These are phyloP conservation scores for Ectemnius lituratus DNA, from an alignment of 2,888 invertebrate genomes.

Conservation along the genomic window DNA sequence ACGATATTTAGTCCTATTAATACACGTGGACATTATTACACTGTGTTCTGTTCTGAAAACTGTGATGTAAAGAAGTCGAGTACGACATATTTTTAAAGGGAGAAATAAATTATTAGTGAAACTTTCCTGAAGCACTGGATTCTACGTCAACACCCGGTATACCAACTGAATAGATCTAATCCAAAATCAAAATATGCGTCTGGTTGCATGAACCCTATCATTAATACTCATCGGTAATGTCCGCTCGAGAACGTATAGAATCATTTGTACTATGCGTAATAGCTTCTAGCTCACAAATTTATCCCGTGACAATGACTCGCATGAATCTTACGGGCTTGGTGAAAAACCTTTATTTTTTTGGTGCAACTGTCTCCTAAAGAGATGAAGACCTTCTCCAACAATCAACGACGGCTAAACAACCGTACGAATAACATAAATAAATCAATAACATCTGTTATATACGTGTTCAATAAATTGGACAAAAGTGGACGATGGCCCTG, in stretches of 20 bases:
- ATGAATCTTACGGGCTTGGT: no score
- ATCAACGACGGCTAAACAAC: constrained; percentile 7
- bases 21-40: not conserved
- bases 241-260: constrained; percentile 5
- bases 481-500: not conserved
- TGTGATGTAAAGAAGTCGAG: no score
- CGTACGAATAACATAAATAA: constrained; percentile 34
- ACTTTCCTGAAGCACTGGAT: constrained; percentile 26
- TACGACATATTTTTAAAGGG: not conserved
- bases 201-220: constrained; percentile 16
- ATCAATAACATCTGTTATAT: constrained; percentile 1
- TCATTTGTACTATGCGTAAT: no score
- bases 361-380: constrained; percentile 23
- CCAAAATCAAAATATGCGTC: not conserved
- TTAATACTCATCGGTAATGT: constrained; percentile 52
- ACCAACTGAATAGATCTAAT: constrained; percentile 21
- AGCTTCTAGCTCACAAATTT: no score
- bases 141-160: constrained; percentile 5
- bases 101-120: constrained; percentile 20
- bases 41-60: not conserved
- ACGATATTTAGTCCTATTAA: constrained; percentile 2
- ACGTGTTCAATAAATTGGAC: constrained; percentile 17
- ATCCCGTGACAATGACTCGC: no score
- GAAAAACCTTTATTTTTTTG: constrained; percentile 20
- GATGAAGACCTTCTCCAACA: not conserved